A percentile compares a stretch with the other conserved stretches of the same genome.
Conservation (phyloP, 2,113 vertebrate genomes). For the Oriolus oriolus region DNA sequence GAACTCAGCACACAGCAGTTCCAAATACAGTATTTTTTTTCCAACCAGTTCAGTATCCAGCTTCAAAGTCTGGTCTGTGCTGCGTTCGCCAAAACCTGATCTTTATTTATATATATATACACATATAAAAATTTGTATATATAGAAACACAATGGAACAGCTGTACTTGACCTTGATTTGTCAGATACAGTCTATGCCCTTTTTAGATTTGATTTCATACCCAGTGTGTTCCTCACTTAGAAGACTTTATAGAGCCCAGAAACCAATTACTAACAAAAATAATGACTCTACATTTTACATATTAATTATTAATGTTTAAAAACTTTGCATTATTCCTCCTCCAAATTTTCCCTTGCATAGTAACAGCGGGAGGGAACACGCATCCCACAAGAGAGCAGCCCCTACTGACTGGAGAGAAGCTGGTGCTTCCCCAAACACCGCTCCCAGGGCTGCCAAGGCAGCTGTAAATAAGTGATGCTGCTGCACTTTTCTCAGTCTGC, state of each 20-base stretch:
- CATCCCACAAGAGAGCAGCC: neutral
- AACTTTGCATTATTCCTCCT: neutral
- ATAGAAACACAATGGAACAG: neutral
- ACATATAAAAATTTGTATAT: neutral
- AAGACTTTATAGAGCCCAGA: neutral
- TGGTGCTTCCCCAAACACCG: neutral
- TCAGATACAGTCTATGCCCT: neutral
- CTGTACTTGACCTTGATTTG: neutral
- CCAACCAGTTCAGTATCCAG: neutral
- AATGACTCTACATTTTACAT: neutral
- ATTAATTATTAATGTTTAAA: neutral
- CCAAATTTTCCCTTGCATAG: neutral
- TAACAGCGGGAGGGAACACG: neutral
- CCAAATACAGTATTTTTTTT: neutral
- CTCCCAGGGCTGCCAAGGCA: constrained; percentile 19
- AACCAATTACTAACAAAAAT: neutral
- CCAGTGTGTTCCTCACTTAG: neutral
- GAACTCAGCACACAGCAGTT: neutral
- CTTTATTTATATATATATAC: neutral
- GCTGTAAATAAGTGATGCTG: neutral
- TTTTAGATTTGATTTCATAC: neutral
- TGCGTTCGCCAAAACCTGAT: neutral
- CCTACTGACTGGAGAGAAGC: neutral
- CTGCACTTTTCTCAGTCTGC: neutral
- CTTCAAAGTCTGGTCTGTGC: neutral